A percentile compares a stretch with the other conserved stretches of the same genome.
Evolutionary conservation across 1,140 invertebrate species (phyloP).

Genomic region (Drosophila subpulchrella): DNA sequence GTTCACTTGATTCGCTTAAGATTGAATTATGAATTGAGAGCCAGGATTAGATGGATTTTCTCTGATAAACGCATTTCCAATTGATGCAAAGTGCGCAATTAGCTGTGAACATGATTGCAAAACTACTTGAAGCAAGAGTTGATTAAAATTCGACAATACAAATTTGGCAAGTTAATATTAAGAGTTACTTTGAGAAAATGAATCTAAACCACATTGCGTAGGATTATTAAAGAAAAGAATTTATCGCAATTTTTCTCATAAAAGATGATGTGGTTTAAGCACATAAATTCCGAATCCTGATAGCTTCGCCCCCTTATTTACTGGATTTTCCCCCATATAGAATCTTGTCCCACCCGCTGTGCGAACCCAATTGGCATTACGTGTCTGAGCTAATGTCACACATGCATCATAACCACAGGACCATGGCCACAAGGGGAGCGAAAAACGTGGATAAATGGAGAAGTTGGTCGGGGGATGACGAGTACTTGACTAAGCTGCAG

Average conservation of each 20-base stretch:
- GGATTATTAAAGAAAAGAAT: too few species aligned
- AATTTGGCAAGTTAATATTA: background rate
- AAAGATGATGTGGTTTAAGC: background rate
- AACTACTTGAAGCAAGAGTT: background rate
- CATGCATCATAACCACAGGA: conserved; percentile 69
- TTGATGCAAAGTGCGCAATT: background rate
- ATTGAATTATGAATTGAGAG: conserved; percentile 21
- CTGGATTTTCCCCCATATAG: background rate
- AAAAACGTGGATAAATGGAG: conserved; percentile 9
- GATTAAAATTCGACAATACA: background rate
- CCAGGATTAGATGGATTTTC: conserved; percentile 10
- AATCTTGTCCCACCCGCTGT: conserved; percentile 41
- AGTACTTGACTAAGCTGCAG: conserved; percentile 49
- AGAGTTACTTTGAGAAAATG: too few species aligned
- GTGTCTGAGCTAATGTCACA: conserved; percentile 60
- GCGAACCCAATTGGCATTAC: conserved; percentile 43
- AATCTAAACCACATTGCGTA: background rate
- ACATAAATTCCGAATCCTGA: background rate
- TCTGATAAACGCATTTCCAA: conserved; percentile 1
- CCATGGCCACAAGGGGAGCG: conserved; percentile 5
- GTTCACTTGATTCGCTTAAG: conserved; percentile 24
- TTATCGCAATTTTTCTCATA: background rate
- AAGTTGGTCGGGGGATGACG: conserved; percentile 1
- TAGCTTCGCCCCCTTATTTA: background rate
- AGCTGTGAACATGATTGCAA: background rate